A percentile compares a stretch with the other conserved stretches of the same genome.
Conservation (phyloP, 2,113 vertebrate genomes). For the Sus scrofa region DNA sequence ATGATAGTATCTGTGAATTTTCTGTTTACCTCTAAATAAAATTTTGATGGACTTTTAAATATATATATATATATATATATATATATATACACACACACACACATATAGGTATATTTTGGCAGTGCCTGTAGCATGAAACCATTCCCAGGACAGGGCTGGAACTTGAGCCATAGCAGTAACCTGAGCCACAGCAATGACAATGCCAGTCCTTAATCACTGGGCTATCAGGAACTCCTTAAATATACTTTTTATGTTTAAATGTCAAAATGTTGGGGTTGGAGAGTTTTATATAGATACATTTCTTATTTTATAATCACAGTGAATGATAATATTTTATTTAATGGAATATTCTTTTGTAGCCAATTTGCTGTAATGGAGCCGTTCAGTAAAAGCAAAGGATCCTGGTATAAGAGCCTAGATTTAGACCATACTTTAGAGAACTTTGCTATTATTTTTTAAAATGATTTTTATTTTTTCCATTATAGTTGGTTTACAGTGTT, state of each 20-base stretch:
- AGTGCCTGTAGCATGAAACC: no score
- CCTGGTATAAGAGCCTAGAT: neutral
- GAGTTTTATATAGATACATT: neutral
- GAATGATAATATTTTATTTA: neutral
- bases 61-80: no score
- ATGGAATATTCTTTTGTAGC: neutral
- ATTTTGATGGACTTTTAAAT: neutral
- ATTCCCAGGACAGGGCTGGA: no score
- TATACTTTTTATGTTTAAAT: constrained; percentile 31
- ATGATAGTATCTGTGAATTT: constrained; percentile 26
- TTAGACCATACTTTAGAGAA: neutral
- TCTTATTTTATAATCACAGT: constrained; percentile 55
- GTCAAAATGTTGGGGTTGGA: neutral
- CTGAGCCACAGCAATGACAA: no score
- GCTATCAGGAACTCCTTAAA: neutral
- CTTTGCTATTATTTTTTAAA: neutral
- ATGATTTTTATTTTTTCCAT: no score
- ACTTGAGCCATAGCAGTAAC: no score
- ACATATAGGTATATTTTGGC: no score
- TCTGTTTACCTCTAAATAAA: constrained; percentile 24
- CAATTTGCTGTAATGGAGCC: neutral
- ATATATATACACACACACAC: no score
- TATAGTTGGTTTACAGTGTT: no score
- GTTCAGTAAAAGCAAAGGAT: constrained; percentile 39
- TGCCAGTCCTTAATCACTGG: no score